A percentile compares a stretch with the other conserved stretches of the same genome.
Evolutionary conservation across 2,797 vertebrate species (phyloP).

Genomic region (Pelodytes ibericus): DNA sequence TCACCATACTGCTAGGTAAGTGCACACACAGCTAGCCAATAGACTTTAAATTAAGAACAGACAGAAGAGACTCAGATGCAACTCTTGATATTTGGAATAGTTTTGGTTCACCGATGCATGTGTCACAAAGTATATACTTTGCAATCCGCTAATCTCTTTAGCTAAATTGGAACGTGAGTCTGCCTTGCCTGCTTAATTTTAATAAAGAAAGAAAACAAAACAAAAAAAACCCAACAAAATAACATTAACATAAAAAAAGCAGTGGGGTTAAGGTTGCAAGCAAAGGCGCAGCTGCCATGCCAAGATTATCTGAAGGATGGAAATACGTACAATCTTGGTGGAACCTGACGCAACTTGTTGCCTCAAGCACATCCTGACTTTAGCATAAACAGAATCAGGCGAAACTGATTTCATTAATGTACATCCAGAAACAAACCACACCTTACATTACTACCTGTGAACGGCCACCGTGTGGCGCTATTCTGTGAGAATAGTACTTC

Average conservation of each 20-base stretch:
- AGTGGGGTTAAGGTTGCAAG: conserved; percentile 29
- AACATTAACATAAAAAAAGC: conserved; percentile 20
- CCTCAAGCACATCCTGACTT: conserved; percentile 55
- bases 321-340: conserved; percentile 50
- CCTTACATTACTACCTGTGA: no score
- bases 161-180: neutral
- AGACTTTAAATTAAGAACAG: conserved; percentile 37
- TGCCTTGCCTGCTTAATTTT: conserved; percentile 34
- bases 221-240: neutral
- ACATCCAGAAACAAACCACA: conserved; percentile 15
- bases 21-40: conserved; percentile 26
- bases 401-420: conserved; percentile 49
- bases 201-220: neutral
- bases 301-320: conserved; percentile 22
- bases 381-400: conserved; percentile 51
- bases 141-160: neutral
- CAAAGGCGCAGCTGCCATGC: conserved; percentile 45
- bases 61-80: conserved; percentile 25
- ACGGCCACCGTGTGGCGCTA: no score
- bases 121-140: neutral
- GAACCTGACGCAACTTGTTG: conserved; percentile 50
- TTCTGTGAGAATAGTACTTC: no score
- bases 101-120: neutral
- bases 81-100: no score
- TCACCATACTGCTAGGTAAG: conserved; percentile 6